phyloP scores from a whole-genome alignment of 1,140 invertebrate genomes.

The Lucilia cuprina region DNA sequence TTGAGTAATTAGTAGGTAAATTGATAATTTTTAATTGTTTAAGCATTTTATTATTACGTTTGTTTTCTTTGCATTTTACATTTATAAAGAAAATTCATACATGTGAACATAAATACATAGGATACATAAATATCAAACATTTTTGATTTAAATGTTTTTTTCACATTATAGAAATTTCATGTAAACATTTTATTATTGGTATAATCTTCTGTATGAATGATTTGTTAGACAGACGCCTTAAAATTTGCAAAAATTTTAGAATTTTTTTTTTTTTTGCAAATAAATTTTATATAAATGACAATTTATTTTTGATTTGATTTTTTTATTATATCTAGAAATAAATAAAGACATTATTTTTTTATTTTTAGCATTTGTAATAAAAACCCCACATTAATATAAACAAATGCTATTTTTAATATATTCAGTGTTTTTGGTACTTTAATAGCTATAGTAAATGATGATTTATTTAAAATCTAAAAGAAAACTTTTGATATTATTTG shows the following conservation, averaged over 20 bases:
- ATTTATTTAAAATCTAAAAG: background rate
- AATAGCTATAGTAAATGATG: background rate
- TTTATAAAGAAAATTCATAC: too few species aligned
- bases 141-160: background rate
- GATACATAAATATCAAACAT: too few species aligned
- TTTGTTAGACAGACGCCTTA: background rate
- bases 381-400: background rate
- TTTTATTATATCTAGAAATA: background rate
- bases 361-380: background rate
- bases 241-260: background rate
- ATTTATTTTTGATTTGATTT: background rate
- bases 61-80: background rate
- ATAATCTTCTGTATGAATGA: background rate
- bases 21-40: slow-evolving; percentile 33
- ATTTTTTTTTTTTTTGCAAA: background rate
- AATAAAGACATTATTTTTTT: slow-evolving; percentile 6
- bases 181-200: background rate
- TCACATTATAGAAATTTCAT: background rate
- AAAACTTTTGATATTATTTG: background rate
- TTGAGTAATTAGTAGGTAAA: slow-evolving; percentile 32
- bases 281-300: background rate
- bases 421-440: background rate
- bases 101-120: too few species aligned
- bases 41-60: slow-evolving; percentile 3
- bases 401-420: background rate